phyloP scores from a whole-genome alignment of 2,113 vertebrate genomes.

The Rhinolophus ferrumequinum region DNA sequence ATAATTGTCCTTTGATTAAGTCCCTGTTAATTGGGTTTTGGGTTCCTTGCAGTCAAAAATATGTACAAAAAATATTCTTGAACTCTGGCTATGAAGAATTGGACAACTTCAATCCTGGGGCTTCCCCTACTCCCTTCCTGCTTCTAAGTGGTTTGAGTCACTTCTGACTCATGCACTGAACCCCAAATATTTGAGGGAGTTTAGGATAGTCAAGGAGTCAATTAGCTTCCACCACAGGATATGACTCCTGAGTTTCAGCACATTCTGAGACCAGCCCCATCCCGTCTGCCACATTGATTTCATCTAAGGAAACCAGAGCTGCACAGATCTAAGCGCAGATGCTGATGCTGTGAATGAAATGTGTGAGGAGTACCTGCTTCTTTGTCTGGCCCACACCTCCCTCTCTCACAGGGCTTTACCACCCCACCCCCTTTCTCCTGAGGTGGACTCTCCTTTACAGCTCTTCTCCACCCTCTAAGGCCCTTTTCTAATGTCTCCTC shows the following conservation, averaged over 20 bases:
- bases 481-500: not conserved
- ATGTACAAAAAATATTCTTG: constrained; percentile 1
- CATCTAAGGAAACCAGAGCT: not conserved
- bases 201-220: not conserved
- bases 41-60: constrained; percentile 19
- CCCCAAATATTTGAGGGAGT: constrained; percentile 43
- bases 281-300: not conserved
- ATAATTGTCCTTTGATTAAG: constrained; percentile 39
- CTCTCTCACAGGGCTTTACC: not conserved
- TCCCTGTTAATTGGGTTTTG: not conserved
- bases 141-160: constrained; percentile 55
- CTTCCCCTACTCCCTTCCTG: constrained; percentile 32
- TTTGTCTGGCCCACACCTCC: not conserved
- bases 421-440: not conserved
- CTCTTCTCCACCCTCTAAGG: not conserved
- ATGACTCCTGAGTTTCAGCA: not conserved
- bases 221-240: not conserved
- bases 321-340: not conserved
- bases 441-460: not conserved
- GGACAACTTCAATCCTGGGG: not conserved
- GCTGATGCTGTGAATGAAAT: not conserved
- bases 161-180: constrained; percentile 55
- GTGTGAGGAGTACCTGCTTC: too few relatives aligned
- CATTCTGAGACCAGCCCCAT: not conserved
- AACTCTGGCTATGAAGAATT: not conserved